A percentile compares a stretch with the other conserved stretches of the same genome.
These are phyloP conservation scores for Rhinichthys klamathensis DNA, from an alignment of 2,113 vertebrate species.

Conservation along the genomic window DNA sequence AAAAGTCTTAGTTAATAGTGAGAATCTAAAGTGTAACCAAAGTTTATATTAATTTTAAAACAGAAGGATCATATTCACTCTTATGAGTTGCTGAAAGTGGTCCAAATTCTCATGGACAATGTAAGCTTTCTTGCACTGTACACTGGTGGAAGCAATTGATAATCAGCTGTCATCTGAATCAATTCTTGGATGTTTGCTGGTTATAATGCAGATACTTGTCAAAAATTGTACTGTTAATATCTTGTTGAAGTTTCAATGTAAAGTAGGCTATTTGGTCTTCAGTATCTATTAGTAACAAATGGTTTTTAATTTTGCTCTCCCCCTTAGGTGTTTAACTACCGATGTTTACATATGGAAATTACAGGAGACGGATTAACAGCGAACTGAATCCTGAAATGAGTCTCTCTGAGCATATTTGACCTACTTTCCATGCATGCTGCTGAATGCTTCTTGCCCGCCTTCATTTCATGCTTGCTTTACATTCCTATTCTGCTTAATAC, in stretches of 20 bases:
- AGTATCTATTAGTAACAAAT: constrained; percentile 60
- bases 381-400: constrained; percentile 37
- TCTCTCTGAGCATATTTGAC: constrained; percentile 40
- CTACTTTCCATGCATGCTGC: constrained; percentile 31
- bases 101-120: not conserved
- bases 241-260: constrained; percentile 40
- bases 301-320: constrained; percentile 12
- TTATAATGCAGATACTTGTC: not conserved
- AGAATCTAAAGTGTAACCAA: no score
- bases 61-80: not conserved
- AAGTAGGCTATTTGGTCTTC: constrained; percentile 29
- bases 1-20: no score
- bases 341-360: constrained; percentile 34
- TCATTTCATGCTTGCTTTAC: constrained; percentile 57
- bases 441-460: constrained; percentile 16
- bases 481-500: constrained; percentile 28
- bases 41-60: not conserved
- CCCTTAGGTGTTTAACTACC: constrained; percentile 10
- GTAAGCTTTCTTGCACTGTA: not conserved
- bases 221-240: not conserved
- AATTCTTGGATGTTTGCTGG: not conserved
- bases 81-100: no score
- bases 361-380: constrained; percentile 25
- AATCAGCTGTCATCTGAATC: not conserved
- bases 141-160: not conserved